phyloP scores from a whole-genome alignment of 2,888 invertebrate species.

The Drosophila melanosoma region DNA sequence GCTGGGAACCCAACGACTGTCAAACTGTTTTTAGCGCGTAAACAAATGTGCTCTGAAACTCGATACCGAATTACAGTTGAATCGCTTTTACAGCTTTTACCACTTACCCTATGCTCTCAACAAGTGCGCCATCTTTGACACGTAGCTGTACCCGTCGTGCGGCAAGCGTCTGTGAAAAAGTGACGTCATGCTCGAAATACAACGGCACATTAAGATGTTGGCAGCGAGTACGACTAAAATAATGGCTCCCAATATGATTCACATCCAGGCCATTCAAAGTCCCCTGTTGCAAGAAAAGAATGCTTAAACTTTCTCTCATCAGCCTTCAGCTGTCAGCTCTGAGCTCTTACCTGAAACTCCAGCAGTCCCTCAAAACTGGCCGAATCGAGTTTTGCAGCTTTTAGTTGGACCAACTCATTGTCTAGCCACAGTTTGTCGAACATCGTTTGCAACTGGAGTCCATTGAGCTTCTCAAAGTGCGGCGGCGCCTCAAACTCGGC shows the following conservation, averaged over 20 bases:
- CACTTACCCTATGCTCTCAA: slow-evolving; percentile 78
- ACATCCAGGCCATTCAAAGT: slow-evolving; percentile 85
- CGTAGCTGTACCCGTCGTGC: slow-evolving; percentile 74
- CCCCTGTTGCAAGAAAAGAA: slow-evolving; percentile 82
- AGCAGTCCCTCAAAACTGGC: slow-evolving; percentile 77
- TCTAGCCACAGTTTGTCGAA: slow-evolving; percentile 86
- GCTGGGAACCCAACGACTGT: slow-evolving; percentile 46
- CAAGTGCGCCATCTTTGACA: slow-evolving; percentile 74
- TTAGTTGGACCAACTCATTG: slow-evolving; percentile 81
- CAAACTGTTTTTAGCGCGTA: slow-evolving; percentile 74
- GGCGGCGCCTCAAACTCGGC: slow-evolving; percentile 85
- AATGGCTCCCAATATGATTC: slow-evolving; percentile 85
- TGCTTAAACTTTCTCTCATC: neutral
- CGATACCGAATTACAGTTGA: slow-evolving; percentile 52
- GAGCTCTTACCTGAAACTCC: slow-evolving; percentile 69
- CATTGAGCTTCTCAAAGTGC: slow-evolving; percentile 84
- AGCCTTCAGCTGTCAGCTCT: slow-evolving; percentile 14
- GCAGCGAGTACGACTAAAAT: slow-evolving; percentile 86
- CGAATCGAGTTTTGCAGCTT: slow-evolving; percentile 59
- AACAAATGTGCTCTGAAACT: slow-evolving; percentile 73
- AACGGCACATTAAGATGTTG: slow-evolving; percentile 85
- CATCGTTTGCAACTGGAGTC: slow-evolving; percentile 79
- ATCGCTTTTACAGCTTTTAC: slow-evolving; percentile 21
- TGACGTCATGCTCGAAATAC: slow-evolving; percentile 84
- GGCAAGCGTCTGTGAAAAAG: slow-evolving; percentile 71